A percentile compares a stretch with the other conserved stretches of the same genome.
Evolutionary conservation across 2,113 vertebrate genomes (phyloP).

Genomic region (Gasterosteus aculeatus): DNA sequence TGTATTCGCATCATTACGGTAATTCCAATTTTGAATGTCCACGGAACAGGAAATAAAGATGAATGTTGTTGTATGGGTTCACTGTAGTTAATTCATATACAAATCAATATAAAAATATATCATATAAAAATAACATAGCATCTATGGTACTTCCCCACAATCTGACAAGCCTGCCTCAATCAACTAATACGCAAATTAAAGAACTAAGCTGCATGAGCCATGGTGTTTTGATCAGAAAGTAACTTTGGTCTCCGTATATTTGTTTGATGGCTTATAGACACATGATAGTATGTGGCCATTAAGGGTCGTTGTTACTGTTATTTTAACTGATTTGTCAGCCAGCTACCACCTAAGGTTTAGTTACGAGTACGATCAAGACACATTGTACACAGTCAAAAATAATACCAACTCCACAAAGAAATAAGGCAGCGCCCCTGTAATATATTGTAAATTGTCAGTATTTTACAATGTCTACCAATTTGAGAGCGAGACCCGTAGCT

Average conservation of each 20-base stretch:
- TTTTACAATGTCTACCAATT: neutral
- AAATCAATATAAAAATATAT: neutral
- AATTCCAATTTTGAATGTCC: neutral
- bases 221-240: neutral
- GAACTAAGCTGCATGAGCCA: neutral
- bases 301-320: neutral
- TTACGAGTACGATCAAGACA: neutral
- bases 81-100: neutral
- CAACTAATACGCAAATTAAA: neutral
- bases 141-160: no score
- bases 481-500: neutral
- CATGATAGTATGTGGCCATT: neutral
- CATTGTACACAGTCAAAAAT: neutral
- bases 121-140: neutral
- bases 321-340: neutral
- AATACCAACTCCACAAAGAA: neutral
- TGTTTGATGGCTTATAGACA: neutral
- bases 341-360: neutral
- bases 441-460: neutral
- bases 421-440: neutral
- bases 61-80: neutral
- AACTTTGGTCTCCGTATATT: neutral
- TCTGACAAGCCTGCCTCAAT: neutral
- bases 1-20: slow-evolving; percentile 2
- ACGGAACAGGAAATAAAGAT: neutral